phyloP scores from a whole-genome alignment of 2,888 invertebrate species.

The Prenolepis imparis region DNA sequence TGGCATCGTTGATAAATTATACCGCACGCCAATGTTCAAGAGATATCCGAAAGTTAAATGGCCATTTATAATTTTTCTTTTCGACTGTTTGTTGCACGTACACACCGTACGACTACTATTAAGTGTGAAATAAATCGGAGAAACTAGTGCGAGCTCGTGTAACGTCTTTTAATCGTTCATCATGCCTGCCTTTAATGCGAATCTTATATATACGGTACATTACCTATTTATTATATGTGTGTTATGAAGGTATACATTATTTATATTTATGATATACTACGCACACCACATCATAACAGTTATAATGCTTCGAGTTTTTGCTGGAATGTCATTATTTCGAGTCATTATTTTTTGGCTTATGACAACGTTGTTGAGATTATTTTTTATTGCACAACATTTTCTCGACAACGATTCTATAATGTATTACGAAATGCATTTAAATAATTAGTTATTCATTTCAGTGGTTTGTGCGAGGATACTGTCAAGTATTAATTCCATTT shows the following conservation, averaged over 20 bases:
- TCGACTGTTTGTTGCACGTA: slow-evolving; percentile 12
- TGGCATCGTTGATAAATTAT: slow-evolving; percentile 35
- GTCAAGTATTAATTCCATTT: not conserved
- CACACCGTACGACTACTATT: slow-evolving; percentile 12
- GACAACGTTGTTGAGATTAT: slow-evolving; percentile 7
- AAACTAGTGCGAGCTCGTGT: not conserved
- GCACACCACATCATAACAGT: not conserved
- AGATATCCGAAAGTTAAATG: not conserved
- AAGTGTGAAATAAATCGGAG: slow-evolving; percentile 37
- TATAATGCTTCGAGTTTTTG: slow-evolving; percentile 25
- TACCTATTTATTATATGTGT: slow-evolving; percentile 41
- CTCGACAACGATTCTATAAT: slow-evolving; percentile 8
- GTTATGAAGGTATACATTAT: slow-evolving; percentile 45
- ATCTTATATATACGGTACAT: slow-evolving; percentile 54
- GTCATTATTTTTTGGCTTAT: slow-evolving; percentile 14
- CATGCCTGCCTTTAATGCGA: slow-evolving; percentile 34
- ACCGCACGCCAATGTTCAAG: not conserved
- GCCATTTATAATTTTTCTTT: slow-evolving; percentile 18
- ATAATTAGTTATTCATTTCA: not conserved
- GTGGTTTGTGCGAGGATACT: not conserved
- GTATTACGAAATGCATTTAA: not conserved
- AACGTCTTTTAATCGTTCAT: slow-evolving; percentile 40
- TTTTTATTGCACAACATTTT: slow-evolving; percentile 8
- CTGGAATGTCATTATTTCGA: slow-evolving; percentile 26
- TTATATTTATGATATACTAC: slow-evolving; percentile 39